phyloP scores from a whole-genome alignment of 2,888 invertebrate species.

The Gastrophysa polygoni region DNA sequence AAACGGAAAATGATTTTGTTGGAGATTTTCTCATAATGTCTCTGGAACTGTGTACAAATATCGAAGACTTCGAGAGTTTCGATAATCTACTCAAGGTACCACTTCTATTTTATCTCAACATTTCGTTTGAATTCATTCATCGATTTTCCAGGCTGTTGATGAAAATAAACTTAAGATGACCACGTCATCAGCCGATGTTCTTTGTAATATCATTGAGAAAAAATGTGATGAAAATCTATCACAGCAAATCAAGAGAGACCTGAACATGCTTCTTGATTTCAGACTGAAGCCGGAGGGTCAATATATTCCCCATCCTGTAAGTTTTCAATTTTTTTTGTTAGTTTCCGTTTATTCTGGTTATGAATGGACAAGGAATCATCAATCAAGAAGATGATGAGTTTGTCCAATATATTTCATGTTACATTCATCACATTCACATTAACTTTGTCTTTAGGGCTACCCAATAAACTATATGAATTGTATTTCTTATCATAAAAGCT shows the following conservation, averaged over 20 bases:
- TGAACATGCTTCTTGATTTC: constrained; percentile 40
- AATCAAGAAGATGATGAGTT: too few relatives aligned
- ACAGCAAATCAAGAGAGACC: constrained; percentile 23
- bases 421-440: too few relatives aligned
- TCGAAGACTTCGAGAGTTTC: constrained; percentile 57
- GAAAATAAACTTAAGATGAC: constrained; percentile 41
- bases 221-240: constrained; percentile 8
- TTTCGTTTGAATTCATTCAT: not conserved
- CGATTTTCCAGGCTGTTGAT: constrained; percentile 38
- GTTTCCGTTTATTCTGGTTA: too few relatives aligned
- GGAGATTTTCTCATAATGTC: constrained; percentile 64
- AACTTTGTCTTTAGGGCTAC: too few relatives aligned
- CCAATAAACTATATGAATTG: too few relatives aligned
- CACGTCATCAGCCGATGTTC: constrained; percentile 33
- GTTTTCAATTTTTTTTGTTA: constrained; percentile 25
- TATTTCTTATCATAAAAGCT: too few relatives aligned
- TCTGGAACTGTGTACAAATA: constrained; percentile 58
- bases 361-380: too few relatives aligned
- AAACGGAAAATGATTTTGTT: constrained; percentile 62
- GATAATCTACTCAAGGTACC: constrained; percentile 59
- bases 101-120: not conserved
- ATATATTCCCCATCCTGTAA: constrained; percentile 62
- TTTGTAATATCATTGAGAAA: constrained; percentile 22
- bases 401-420: too few relatives aligned
- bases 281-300: constrained; percentile 31